Conservation (phyloP, 2,797 vertebrate genomes). For the Pseudochirops corinnae region DNA sequence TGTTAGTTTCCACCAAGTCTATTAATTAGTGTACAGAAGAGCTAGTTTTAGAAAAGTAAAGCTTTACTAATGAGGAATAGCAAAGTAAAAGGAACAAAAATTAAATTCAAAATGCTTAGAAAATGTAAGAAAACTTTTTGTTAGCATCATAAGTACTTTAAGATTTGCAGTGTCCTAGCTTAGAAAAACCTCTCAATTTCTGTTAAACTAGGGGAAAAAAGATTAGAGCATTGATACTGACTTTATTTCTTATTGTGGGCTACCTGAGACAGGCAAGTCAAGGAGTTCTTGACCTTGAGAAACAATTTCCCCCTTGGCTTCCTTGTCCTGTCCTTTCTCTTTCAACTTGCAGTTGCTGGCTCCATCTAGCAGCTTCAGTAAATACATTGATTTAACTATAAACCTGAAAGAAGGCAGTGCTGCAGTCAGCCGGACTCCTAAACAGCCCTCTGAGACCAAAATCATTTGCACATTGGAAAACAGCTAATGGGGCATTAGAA, state of each 20-base stretch:
- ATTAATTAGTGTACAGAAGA: slow-evolving; percentile 57
- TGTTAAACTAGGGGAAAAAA: slow-evolving; percentile 68
- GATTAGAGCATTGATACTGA: slow-evolving; percentile 46
- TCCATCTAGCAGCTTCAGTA: slow-evolving; percentile 52
- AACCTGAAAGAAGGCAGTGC: background rate
- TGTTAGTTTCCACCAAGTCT: slow-evolving; percentile 67
- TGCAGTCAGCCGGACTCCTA: slow-evolving; percentile 63
- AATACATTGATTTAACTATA: slow-evolving; percentile 68
- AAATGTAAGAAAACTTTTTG: slow-evolving; percentile 73
- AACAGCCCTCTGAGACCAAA: slow-evolving; percentile 46
- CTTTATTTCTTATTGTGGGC: slow-evolving; percentile 64
- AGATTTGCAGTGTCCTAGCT: slow-evolving; percentile 70
- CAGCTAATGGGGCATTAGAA: slow-evolving; percentile 59
- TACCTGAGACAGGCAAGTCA: slow-evolving; percentile 45
- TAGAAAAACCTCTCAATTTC: slow-evolving; percentile 65
- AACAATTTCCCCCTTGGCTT: slow-evolving; percentile 6
- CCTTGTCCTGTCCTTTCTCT: slow-evolving; percentile 28
- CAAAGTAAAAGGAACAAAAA: slow-evolving; percentile 58
- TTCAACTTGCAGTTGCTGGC: background rate
- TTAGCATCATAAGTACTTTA: slow-evolving; percentile 71
- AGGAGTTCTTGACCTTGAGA: slow-evolving; percentile 44
- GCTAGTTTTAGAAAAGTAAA: slow-evolving; percentile 52
- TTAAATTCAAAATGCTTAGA: slow-evolving; percentile 67
- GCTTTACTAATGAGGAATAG: slow-evolving; percentile 53
- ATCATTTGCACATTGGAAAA: slow-evolving; percentile 62